Evolutionary conservation across 2,888 invertebrate genomes (phyloP), one percentile per base, ranked within the genome.

Genomic region (Rotaria socialis): DNA sequence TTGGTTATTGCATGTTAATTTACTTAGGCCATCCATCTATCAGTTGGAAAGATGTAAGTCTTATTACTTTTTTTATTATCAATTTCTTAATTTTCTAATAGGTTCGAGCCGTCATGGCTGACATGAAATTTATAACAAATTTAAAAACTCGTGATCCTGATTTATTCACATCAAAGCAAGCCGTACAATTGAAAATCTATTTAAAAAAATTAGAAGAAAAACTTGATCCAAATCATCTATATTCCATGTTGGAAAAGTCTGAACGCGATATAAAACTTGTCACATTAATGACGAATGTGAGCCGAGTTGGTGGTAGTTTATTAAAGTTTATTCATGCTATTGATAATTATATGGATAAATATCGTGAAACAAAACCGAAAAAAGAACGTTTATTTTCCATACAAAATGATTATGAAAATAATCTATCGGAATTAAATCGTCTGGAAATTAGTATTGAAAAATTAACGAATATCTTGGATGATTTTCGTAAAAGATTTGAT

Each of bases 71-170:
- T 94, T 96, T 0, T 95, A 90, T 96, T 96, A 19, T 35, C 50
- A 41, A 87, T 58, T 88, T 85, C 47, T 88, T 87, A 10, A 47
- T 47, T 10, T 47, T 47, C 87, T 88, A 87, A 67, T 84, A 87
- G n/a, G 88, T 87, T 50, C 84, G 87, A 88, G 87, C 50, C 5
- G 67, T 88, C 5, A 88, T 88, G 88, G 84, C 88, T n/a, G 88
- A 88, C 75, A 85, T 87, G 47, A 88, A 85, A 90, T 94, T 96
- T 41, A 95, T 94, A 0, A 95, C 96, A 86, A 93, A 96, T 87
- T 93, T 94, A 88, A 95, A 95, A 74, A 94, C 94, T 89, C 96
- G 96, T 88, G 93, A 96, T 6, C 94, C 94, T 75, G 96, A 96
- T 96, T 96, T 96, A 90, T 93, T 94, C 2, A 96, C 96, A 0